These are phyloP conservation scores for Sitta carolinensis DNA, from an alignment of 2,797 vertebrate species.

Conservation along the genomic window DNA sequence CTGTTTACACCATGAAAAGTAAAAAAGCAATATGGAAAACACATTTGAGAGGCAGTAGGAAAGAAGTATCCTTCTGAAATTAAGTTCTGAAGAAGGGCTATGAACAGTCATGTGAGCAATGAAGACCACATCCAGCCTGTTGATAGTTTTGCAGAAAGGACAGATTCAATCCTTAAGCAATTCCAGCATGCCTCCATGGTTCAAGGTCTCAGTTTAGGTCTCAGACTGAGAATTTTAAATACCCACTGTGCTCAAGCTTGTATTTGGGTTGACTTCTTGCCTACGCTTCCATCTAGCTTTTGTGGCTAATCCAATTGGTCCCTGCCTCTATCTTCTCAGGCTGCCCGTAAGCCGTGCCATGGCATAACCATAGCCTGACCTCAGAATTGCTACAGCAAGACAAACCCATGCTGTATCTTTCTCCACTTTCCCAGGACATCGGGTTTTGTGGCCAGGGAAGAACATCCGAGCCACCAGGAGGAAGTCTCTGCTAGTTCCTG, in stretches of 20 bases:
- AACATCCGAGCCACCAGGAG: neutral
- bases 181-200: neutral
- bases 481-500: neutral
- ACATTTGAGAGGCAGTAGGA: neutral
- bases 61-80: neutral
- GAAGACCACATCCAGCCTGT: neutral
- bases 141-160: neutral
- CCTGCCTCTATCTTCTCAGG: neutral
- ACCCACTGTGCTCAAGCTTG: neutral
- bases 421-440: neutral
- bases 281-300: neutral
- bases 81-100: neutral
- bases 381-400: neutral
- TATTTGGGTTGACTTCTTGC: neutral
- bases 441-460: neutral
- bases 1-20: neutral
- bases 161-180: neutral
- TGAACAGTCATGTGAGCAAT: neutral
- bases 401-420: neutral
- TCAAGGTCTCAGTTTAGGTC: neutral
- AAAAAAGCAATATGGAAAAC: neutral
- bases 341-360: fast-evolving
- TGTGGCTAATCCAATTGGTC: neutral
- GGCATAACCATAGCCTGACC: neutral
- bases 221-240: neutral